Percentiles rank a stretch among this genome's conserved stretches.
Evolutionary conservation across 2,888 invertebrate genomes (phyloP).

Genomic region (Cheilosia grossa): DNA sequence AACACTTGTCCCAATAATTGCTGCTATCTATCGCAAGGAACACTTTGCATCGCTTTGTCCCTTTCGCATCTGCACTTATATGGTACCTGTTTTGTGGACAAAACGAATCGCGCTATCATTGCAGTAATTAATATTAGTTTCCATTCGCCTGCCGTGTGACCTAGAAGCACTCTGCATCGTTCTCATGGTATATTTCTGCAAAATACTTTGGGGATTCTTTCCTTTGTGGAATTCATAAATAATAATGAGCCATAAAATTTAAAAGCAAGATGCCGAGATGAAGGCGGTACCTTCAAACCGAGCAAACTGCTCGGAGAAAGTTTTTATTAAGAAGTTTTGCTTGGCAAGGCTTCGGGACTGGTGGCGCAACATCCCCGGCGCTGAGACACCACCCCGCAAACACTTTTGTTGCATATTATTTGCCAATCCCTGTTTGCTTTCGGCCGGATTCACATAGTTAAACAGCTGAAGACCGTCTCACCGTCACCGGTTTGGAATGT

Average conservation of each 20-base stretch:
- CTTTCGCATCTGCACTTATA: slow-evolving; percentile 38
- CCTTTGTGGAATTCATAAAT: slow-evolving; percentile 70
- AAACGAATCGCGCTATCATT: slow-evolving; percentile 73
- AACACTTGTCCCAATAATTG: slow-evolving; percentile 58
- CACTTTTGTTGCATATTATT: slow-evolving; percentile 69
- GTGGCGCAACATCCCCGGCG: slow-evolving; percentile 40
- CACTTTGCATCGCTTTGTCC: slow-evolving; percentile 17
- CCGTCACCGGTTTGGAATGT: background rate
- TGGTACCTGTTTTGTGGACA: slow-evolving; percentile 27
- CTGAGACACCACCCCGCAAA: slow-evolving; percentile 20
- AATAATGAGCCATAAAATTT: slow-evolving; percentile 75
- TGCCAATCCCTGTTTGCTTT: slow-evolving; percentile 57
- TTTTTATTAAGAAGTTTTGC: slow-evolving; percentile 68
- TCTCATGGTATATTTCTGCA: slow-evolving; percentile 15
- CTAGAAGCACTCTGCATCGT: slow-evolving; percentile 16
- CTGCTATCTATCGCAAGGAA: slow-evolving; percentile 59
- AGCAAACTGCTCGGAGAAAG: slow-evolving; percentile 56
- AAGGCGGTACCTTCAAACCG: background rate
- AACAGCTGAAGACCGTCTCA: slow-evolving; percentile 45
- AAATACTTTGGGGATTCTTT: slow-evolving; percentile 46
- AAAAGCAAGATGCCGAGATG: slow-evolving; percentile 41
- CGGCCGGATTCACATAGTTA: slow-evolving; percentile 44
- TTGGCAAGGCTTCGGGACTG: slow-evolving; percentile 21
- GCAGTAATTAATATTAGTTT: slow-evolving; percentile 73
- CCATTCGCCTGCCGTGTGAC: slow-evolving; percentile 22